Conservation (phyloP, 2,888 invertebrate genomes). For the Frankliniella fusca region DNA sequence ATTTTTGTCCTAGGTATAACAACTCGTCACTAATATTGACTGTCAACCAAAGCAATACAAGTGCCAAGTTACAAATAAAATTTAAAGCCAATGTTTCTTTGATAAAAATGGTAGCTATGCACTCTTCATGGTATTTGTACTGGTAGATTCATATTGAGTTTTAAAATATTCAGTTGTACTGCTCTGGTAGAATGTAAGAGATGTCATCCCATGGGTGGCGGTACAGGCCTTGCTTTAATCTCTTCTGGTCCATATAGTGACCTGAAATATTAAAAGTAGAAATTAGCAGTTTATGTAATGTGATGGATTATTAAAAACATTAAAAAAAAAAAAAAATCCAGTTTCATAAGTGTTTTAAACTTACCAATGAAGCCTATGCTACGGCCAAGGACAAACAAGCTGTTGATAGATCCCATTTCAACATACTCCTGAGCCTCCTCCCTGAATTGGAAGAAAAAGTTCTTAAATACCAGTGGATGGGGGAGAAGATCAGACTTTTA, state of each 20-base stretch:
- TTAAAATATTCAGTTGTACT: conserved; percentile 51
- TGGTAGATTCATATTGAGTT: not conserved
- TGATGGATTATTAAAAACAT: not conserved
- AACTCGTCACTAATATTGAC: not conserved
- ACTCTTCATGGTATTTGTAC: conserved; percentile 10
- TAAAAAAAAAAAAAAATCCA: not conserved
- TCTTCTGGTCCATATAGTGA: conserved; percentile 97
- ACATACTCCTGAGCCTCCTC: conserved; percentile 98
- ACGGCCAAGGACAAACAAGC: conserved; percentile 94
- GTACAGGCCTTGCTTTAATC: conserved; percentile 97
- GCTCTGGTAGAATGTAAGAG: conserved; percentile 77
- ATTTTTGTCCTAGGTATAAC: not conserved
- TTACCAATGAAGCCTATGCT: conserved; percentile 95
- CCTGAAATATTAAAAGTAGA: conserved; percentile 50
- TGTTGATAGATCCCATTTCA: conserved; percentile 96
- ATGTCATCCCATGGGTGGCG: conserved; percentile 99
- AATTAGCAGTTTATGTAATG: not conserved
- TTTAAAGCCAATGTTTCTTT: conserved; percentile 7
- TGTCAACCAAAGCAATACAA: not conserved
- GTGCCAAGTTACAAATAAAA: not conserved
- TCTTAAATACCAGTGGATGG: too few relatives aligned
- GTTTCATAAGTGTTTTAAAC: conserved; percentile 38
- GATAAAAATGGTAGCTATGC: conserved; percentile 13
- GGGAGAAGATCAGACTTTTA: too few relatives aligned
- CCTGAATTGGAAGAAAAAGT: conserved; percentile 45